These are phyloP conservation scores for Drosophila neutralis DNA, from an alignment of 2,888 invertebrate species.

Conservation along the genomic window DNA sequence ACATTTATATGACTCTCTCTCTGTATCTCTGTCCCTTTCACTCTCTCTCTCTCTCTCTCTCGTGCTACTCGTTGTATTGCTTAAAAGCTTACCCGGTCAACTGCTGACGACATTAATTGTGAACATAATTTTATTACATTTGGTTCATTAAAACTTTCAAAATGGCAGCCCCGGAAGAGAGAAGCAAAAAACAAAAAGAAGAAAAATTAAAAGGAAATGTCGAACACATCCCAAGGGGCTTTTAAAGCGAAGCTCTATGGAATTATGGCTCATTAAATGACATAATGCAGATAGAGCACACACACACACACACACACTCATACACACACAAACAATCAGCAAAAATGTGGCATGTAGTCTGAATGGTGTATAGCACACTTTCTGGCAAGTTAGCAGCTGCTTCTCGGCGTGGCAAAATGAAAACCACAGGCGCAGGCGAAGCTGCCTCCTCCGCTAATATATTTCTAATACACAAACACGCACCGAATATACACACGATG, in stretches of 20 bases:
- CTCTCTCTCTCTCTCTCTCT: not conserved
- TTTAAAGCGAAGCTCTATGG: slow-evolving; percentile 54
- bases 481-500: slow-evolving; percentile 31
- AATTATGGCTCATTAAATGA: slow-evolving; percentile 78
- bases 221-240: slow-evolving; percentile 46
- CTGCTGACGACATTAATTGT: slow-evolving; percentile 64
- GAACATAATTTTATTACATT: slow-evolving; percentile 72
- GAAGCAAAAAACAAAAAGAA: slow-evolving; percentile 16
- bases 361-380: slow-evolving; percentile 43
- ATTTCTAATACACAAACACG: slow-evolving; percentile 72
- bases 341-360: slow-evolving; percentile 10
- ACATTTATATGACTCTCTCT: slow-evolving; percentile 9
- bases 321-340: not conserved
- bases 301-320: slow-evolving; percentile 5
- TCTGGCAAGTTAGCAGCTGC: slow-evolving; percentile 46
- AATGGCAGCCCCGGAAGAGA: slow-evolving; percentile 43
- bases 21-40: not conserved
- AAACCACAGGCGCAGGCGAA: slow-evolving; percentile 51
- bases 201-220: slow-evolving; percentile 34
- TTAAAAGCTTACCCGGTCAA: slow-evolving; percentile 29
- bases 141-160: slow-evolving; percentile 72
- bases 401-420: slow-evolving; percentile 21
- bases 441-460: slow-evolving; percentile 59
- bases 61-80: not conserved
- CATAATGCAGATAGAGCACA: slow-evolving; percentile 57